phyloP scores from a whole-genome alignment of 2,113 vertebrate species.

The Ploceus nigricollis region DNA sequence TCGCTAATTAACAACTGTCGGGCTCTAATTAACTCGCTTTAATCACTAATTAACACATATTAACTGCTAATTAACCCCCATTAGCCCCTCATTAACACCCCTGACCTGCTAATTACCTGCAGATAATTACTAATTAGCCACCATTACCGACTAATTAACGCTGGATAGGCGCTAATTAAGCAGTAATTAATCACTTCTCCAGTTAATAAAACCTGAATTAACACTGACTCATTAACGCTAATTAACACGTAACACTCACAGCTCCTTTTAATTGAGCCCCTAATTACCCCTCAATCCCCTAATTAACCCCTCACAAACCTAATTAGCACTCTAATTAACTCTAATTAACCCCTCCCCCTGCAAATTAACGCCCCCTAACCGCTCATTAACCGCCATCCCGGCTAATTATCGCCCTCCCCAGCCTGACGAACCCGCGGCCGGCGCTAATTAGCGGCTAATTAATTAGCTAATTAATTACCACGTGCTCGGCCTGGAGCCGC shows the following conservation, averaged over 20 bases:
- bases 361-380: not conserved
- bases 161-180: accelerated
- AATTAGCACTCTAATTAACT: not conserved
- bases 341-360: too few relatives aligned
- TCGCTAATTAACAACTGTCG: accelerated
- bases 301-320: not conserved
- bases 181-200: accelerated
- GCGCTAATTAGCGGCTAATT: not conserved
- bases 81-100: accelerated
- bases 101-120: accelerated
- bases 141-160: accelerated
- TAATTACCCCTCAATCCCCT: not conserved
- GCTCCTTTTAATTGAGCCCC: not conserved
- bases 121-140: accelerated
- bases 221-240: not conserved
- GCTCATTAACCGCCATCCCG: not conserved
- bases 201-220: not conserved
- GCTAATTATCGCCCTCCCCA: accelerated
- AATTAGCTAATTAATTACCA: not conserved
- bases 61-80: not conserved
- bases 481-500: not conserved
- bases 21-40: too few relatives aligned
- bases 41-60: not conserved
- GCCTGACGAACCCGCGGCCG: accelerated
- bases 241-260: accelerated